Base-by-base conservation (phyloP, 2,797 vertebrate genomes). In the Takifugu ocellatus region DNA sequence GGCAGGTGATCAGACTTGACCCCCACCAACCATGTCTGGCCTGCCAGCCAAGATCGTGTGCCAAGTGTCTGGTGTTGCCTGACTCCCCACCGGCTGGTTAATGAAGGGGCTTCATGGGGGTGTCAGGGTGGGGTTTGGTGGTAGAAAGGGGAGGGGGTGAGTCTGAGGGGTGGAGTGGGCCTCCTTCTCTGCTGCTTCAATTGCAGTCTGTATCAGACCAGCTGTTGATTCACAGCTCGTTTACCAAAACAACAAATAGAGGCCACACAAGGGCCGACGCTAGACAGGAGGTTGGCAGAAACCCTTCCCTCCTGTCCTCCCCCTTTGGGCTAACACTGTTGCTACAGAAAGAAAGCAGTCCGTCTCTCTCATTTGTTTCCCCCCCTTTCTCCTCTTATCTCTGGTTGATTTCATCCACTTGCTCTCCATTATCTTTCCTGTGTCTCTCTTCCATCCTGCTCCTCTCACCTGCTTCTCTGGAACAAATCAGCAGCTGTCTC, bases 1-100 rank as follows among this genome's bases (percentile, higher is more conserved):
- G 85, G 84, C 89, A 91, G 89, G 90, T 91, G 90, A 91, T 90
- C 86, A 89, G 89, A 86, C 81, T 85, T 87, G 87, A 89, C 86
- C 83, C 87, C 90, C 88, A 84, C 84, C 83, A 82, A 85, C 87
- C 86, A 84, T 74, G 89, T 90, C 89, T 91, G 88, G 88, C 87
- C 83, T 74, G 77, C 68, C 74, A 88, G 85, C 87, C 86, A 81
- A 75, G 76, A 80, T 78, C 82, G 84, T 85, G 87, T 90, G 90
- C 90, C 90, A 92, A 89, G 86, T 88, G 86, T 90, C 87, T 90
- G 84, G 84, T 83, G 78, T 78, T 87, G 84, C 85, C 82, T 56
- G 79, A 79, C 85, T 79, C 85, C 89, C 88, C 85, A 84, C 85
- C 72, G 83, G 74, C 79, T 90, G 84, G 83, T 87, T 89, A 91